Conservation (phyloP, 2,113 vertebrate genomes). For the Excalfactoria chinensis region DNA sequence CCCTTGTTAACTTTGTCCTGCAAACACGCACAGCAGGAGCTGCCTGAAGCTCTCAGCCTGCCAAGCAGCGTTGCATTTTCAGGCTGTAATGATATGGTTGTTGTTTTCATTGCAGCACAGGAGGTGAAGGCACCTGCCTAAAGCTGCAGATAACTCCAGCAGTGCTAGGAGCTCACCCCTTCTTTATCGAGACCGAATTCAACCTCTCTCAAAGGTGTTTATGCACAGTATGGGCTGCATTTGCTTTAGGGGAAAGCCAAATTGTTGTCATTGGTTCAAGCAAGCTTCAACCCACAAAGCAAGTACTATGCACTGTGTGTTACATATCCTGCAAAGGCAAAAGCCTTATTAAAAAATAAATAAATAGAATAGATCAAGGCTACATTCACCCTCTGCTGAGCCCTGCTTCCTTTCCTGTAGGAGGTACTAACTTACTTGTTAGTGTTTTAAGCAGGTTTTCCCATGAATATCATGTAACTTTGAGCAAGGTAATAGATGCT, state of each 20-base stretch:
- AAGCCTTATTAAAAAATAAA: background rate
- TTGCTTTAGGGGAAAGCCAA: background rate
- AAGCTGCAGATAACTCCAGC: background rate
- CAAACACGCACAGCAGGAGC: background rate
- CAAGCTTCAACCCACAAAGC: background rate
- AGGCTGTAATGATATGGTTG: background rate
- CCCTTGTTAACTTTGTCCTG: background rate
- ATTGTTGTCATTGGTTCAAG: background rate
- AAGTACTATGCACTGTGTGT: background rate
- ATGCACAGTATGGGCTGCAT: rapidly evolving
- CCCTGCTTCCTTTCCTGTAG: background rate
- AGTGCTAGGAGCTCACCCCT: background rate
- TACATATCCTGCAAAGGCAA: background rate
- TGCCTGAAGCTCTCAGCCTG: background rate
- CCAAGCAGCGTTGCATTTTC: background rate
- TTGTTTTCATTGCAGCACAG: background rate
- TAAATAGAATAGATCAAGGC: background rate
- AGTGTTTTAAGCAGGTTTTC: slow-evolving; percentile 23
- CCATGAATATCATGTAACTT: slow-evolving; percentile 36
- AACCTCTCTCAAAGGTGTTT: too few relatives aligned
- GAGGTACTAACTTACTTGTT: background rate
- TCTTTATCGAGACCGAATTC: rapidly evolving
- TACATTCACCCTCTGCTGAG: background rate
- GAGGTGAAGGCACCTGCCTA: background rate
- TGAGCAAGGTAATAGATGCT: background rate